phyloP scores from a whole-genome alignment of 37 sponge, comb jelly and placozoan species.

The Oopsacas minuta region DNA sequence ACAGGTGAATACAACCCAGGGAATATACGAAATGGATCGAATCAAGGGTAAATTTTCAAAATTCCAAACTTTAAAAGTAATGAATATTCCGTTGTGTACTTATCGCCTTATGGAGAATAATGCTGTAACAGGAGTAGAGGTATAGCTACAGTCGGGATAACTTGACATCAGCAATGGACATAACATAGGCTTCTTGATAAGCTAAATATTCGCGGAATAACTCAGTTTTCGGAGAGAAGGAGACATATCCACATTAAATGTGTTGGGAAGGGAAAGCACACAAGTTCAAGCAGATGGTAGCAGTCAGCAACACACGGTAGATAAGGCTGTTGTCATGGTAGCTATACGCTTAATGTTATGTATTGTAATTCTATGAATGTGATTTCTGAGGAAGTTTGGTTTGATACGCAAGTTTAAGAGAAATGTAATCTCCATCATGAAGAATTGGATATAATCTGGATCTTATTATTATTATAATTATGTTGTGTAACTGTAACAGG shows the following conservation, averaged over 20 bases:
- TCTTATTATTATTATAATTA: too few relatives aligned
- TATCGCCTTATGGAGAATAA: too few relatives aligned
- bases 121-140: too few relatives aligned
- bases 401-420: neutral
- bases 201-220: neutral
- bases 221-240: neutral
- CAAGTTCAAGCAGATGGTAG: conserved; percentile 1
- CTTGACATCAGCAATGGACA: neutral
- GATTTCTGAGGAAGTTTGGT: neutral
- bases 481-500: too few relatives aligned
- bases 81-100: too few relatives aligned
- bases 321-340: neutral
- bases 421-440: neutral
- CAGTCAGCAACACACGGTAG: neutral
- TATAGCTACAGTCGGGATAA: too few relatives aligned
- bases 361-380: neutral
- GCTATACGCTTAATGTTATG: neutral
- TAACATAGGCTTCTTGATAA: neutral
- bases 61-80: too few relatives aligned
- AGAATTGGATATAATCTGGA: too few relatives aligned
- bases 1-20: too few relatives aligned
- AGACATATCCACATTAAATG: neutral
- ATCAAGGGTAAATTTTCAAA: too few relatives aligned
- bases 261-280: neutral
- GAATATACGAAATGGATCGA: too few relatives aligned